A percentile compares a stretch with the other conserved stretches of the same genome.
phyloP scores from a whole-genome alignment of 2,113 vertebrate species.

The Verasper variegatus region DNA sequence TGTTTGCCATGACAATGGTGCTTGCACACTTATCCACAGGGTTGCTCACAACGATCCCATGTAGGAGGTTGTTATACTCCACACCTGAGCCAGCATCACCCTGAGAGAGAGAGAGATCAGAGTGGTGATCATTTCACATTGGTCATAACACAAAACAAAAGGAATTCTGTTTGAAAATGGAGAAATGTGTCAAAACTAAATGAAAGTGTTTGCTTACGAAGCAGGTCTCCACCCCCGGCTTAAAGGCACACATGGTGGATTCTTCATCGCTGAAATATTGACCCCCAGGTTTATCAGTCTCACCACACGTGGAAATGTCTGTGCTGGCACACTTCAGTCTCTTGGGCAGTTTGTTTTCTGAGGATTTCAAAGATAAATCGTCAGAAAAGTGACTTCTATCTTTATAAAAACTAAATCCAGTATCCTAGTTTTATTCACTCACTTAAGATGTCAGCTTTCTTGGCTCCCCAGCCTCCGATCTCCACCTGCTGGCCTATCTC shows the following conservation, averaged over 20 bases:
- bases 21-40: conserved; percentile 37
- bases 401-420: background rate
- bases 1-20: conserved; percentile 30
- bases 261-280: conserved; percentile 10
- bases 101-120: conserved; percentile 24
- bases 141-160: background rate
- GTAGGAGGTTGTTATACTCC: background rate
- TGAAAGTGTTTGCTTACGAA: conserved; percentile 27
- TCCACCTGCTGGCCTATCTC: accelerated
- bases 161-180: background rate
- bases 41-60: conserved; percentile 35
- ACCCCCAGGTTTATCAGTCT: conserved; percentile 26
- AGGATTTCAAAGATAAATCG: background rate
- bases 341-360: background rate
- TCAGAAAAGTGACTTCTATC: background rate
- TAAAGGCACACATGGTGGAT: conserved; percentile 36
- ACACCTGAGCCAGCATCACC: conserved; percentile 47
- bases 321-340: conserved; percentile 4
- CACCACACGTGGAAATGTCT: background rate
- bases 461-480: conserved; percentile 40
- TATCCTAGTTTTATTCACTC: background rate
- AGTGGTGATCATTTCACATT: background rate
- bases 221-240: conserved; percentile 29
- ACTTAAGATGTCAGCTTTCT: background rate
- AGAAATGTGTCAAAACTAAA: background rate